Evolutionary conservation across 2,888 invertebrate genomes (phyloP).

Genomic region (Apoderus coryli): DNA sequence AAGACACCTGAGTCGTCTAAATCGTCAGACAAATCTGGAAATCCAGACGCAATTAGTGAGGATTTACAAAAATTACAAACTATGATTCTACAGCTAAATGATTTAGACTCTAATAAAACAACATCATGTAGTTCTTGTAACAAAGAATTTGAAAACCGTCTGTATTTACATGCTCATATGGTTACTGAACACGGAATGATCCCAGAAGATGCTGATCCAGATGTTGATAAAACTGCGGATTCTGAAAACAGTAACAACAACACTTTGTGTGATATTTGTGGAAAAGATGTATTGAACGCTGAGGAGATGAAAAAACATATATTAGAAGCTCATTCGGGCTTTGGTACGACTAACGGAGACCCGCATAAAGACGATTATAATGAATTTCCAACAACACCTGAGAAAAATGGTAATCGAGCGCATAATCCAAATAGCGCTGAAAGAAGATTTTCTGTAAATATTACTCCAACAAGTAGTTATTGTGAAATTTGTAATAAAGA

Average conservation of each 20-base stretch:
- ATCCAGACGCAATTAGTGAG: conserved; percentile 56
- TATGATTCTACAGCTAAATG: conserved; percentile 81
- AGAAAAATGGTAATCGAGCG: conserved; percentile 30
- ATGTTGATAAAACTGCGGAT: conserved; percentile 26
- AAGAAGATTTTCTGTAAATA: conserved; percentile 43
- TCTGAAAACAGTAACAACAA: conserved; percentile 27
- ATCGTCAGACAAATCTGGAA: conserved; percentile 24
- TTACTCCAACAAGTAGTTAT: conserved; percentile 69
- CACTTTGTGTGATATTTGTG: conserved; percentile 31
- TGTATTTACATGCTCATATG: conserved; percentile 54
- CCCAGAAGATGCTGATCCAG: conserved; percentile 31
- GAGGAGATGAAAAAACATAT: conserved; percentile 56
- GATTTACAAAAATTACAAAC: conserved; percentile 79
- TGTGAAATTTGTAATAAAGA: conserved; percentile 98
- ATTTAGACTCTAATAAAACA: conserved; percentile 47
- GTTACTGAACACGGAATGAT: conserved; percentile 49
- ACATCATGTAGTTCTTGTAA: conserved; percentile 52
- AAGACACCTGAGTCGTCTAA: conserved; percentile 9
- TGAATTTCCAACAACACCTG: conserved; percentile 34
- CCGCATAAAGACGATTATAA: conserved; percentile 25
- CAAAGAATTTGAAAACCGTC: conserved; percentile 56
- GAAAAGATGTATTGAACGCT: conserved; percentile 37
- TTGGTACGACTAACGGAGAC: conserved; percentile 17
- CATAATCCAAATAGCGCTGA: conserved; percentile 27
- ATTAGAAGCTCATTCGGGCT: conserved; percentile 45